Evolutionary conservation across 1,140 invertebrate species (phyloP), one percentile per base, ranked within the genome.

Genomic region (Drosophila pandora): DNA sequence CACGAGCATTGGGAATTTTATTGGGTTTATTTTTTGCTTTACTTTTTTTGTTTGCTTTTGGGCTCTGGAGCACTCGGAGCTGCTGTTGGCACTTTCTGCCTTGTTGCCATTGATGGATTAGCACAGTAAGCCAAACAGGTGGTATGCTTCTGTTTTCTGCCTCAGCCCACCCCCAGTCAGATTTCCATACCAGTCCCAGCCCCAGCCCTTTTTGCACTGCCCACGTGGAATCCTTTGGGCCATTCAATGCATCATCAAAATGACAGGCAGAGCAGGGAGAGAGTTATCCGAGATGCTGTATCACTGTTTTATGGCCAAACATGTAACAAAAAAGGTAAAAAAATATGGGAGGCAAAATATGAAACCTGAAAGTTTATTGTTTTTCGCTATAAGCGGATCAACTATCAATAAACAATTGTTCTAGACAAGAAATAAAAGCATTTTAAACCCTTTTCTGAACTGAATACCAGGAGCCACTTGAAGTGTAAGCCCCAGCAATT

Each of bases 71-170:
- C 65, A 39, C 67, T 69, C 64, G 52, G 25, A 57, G 54, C 79
- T 57, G 58, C 59, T 77, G 79, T 82, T 71, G 62, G 68, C 79
- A 81, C 58, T 82, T 62, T 52, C 54, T 56, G 60, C 64, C 55
- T 52, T 64, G 52, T 69, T 84, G 77, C 54, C 62, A 75, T 67
- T 84, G 81, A 84, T 84, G 80, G 80, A 85, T 84, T 81, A 83
- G 65, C 58, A 39, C 43, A 54, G 61, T 63, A 72, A 80, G 65
- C 65, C 76, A 60, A 68, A 81, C 81, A 75, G 71, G 71, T 75
- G 71, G 63, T 25, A 68, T 45, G 7, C 25, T 6, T 7, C 30
- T 21, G 22, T 53, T 6, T 13, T 34, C 41, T 3, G 28, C 8
- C 41, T 34, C 41, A 8, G 28, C 8, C 41, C n/a, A 6, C 8